Percentiles rank a stretch among this genome's conserved stretches.
Conservation (phyloP, 2,797 vertebrate genomes). For the Orientallactaga sibirica region DNA sequence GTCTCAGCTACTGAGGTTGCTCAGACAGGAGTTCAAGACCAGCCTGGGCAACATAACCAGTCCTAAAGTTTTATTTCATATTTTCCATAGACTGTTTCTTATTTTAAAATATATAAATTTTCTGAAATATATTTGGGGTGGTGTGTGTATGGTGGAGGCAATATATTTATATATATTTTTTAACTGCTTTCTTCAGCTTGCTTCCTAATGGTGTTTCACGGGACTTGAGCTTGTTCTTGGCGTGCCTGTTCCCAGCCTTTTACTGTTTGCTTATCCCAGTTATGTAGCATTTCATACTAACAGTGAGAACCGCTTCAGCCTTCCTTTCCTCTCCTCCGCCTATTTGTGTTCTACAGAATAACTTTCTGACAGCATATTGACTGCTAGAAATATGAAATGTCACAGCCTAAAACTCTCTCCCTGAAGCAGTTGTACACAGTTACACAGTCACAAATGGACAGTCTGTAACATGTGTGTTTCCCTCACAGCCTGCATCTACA, state of each 20-base stretch:
- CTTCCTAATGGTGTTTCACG: constrained; percentile 15
- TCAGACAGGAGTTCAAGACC: not conserved
- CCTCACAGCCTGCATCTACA: not conserved
- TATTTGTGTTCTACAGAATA: constrained; percentile 8
- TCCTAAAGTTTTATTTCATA: constrained; percentile 37
- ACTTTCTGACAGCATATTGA: not conserved
- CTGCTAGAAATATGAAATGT: constrained; percentile 31
- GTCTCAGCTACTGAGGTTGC: not conserved
- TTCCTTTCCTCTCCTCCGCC: constrained; percentile 32
- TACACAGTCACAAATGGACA: not conserved
- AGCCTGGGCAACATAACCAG: not conserved
- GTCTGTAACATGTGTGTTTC: not conserved
- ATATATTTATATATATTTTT: not conserved
- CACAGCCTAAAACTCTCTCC: not conserved
- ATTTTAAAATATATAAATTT: constrained; percentile 39
- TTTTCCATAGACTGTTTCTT: not conserved
- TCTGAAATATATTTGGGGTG: constrained; percentile 2
- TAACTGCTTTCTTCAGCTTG: not conserved
- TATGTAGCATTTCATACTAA: constrained; percentile 39
- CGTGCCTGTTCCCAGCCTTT: constrained; percentile 30
- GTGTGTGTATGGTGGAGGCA: not conserved
- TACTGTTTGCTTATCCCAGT: not conserved
- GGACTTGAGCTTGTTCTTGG: not conserved
- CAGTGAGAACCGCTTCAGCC: not conserved
- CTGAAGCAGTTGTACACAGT: not conserved